phyloP scores from a whole-genome alignment of 2,888 invertebrate genomes.

The Augiades crinisus region DNA sequence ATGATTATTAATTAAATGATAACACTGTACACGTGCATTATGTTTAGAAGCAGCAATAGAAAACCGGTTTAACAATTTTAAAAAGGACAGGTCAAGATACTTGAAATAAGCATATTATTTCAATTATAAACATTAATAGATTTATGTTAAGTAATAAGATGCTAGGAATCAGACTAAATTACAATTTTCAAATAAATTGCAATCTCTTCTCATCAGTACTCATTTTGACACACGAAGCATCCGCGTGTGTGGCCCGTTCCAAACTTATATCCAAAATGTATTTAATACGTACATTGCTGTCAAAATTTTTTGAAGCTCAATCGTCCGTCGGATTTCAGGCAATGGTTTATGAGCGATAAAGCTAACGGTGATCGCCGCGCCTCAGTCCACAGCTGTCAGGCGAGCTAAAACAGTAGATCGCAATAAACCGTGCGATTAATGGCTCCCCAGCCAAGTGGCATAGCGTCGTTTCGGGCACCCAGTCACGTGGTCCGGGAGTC shows the following conservation, averaged over 20 bases:
- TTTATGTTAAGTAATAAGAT: too few species aligned
- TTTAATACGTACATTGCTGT: not conserved
- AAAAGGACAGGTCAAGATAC: too few species aligned
- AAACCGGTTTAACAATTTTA: too few species aligned
- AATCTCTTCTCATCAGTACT: too few species aligned
- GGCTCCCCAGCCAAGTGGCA: conserved; percentile 17
- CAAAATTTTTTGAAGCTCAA: conserved; percentile 11
- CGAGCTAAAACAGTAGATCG: conserved; percentile 43
- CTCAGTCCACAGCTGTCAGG: conserved; percentile 51
- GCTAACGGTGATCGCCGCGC: conserved; percentile 54
- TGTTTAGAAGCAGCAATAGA: too few species aligned
- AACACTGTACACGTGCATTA: too few species aligned
- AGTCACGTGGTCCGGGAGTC: conserved; percentile 10
- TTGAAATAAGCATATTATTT: too few species aligned
- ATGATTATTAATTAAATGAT: too few species aligned
- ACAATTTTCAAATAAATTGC: too few species aligned
- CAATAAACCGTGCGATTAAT: conserved; percentile 22
- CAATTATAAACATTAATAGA: too few species aligned
- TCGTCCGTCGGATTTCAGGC: conserved; percentile 41
- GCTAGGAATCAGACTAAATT: too few species aligned
- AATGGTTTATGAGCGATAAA: conserved; percentile 65
- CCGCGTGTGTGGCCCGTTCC: not conserved
- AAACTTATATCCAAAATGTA: not conserved
- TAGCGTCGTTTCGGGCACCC: conserved; percentile 6
- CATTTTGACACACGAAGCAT: too few species aligned